Evolutionary conservation across 2,888 invertebrate species (phyloP).

Genomic region (Lasioglossum pauxillum): DNA sequence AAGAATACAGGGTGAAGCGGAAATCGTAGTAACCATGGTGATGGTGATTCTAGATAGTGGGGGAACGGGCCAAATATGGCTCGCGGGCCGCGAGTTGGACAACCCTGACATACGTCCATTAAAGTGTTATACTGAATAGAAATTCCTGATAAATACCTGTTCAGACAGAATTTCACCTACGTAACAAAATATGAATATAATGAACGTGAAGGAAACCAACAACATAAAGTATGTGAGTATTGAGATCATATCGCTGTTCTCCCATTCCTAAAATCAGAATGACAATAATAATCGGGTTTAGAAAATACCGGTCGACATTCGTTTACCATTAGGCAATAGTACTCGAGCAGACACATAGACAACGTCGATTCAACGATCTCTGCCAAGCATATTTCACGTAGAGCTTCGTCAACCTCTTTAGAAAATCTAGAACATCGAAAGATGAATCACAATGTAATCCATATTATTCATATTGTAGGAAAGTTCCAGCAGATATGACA

Average conservation of each 20-base stretch:
- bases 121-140: background rate
- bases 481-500: no score
- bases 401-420: constrained; percentile 44
- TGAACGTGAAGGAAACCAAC: constrained; percentile 36
- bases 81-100: no score
- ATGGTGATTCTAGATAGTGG: background rate
- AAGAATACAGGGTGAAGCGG: no score
- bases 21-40: no score
- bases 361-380: constrained; percentile 77
- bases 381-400: constrained; percentile 75
- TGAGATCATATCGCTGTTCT: constrained; percentile 19
- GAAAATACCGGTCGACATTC: background rate
- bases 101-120: background rate
- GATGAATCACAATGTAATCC: background rate
- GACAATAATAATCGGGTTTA: no score
- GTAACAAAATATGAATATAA: constrained; percentile 61
- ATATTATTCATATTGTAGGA: background rate
- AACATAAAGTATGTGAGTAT: background rate
- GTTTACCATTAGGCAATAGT: constrained; percentile 75
- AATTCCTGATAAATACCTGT: constrained; percentile 48
- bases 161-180: constrained; percentile 60
- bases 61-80: no score
- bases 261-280: constrained; percentile 47
- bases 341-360: constrained; percentile 77
- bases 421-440: constrained; percentile 46